These are phyloP conservation scores for Xiphorhynchus elegans DNA, from an alignment of 2,113 vertebrate species.

Conservation along the genomic window DNA sequence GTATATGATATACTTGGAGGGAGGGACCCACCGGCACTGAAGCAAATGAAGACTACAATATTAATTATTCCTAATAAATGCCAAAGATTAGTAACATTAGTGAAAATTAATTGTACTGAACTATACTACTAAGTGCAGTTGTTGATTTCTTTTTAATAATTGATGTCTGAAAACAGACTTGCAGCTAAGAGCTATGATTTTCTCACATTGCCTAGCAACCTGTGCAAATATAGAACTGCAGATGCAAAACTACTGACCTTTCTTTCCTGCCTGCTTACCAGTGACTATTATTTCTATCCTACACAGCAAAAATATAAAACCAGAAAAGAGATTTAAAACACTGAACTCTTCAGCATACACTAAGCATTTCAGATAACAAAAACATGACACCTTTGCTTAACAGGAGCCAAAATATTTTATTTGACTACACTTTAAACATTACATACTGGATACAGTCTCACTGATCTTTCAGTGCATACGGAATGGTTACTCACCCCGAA, in stretches of 20 bases:
- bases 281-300: conserved; percentile 29
- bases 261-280: conserved; percentile 30
- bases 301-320: background rate
- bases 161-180: conserved; percentile 61
- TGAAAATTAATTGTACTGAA: background rate
- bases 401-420: background rate
- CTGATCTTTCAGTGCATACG: background rate
- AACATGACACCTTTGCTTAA: background rate
- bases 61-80: background rate
- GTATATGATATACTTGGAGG: background rate
- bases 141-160: conserved; percentile 65
- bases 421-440: background rate
- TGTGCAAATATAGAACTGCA: conserved; percentile 73
- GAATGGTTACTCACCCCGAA: background rate
- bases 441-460: background rate
- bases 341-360: background rate
- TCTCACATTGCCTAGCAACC: conserved; percentile 75
- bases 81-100: background rate
- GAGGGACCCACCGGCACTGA: background rate
- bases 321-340: background rate
- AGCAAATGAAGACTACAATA: background rate
- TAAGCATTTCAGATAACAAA: background rate
- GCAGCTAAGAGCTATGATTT: conserved; percentile 59
- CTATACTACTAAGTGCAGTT: background rate
- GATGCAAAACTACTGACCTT: conserved; percentile 75